Conservation (phyloP, 2,888 invertebrate species). For the Nomada flava region DNA sequence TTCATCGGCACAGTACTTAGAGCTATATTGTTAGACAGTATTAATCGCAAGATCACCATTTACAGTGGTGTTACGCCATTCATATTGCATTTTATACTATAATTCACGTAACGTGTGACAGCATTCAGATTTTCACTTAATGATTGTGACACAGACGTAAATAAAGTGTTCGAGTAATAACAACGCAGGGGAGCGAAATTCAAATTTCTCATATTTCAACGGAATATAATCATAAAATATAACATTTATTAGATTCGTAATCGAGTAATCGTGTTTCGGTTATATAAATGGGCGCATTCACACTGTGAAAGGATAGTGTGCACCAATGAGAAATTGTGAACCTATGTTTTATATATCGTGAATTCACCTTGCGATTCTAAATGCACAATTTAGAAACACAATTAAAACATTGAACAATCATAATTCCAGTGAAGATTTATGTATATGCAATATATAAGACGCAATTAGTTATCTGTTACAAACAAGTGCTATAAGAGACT, state of each 20-base stretch:
- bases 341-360: background rate
- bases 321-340: constrained; percentile 15
- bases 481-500: background rate
- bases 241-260: background rate
- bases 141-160: background rate
- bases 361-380: constrained; percentile 10
- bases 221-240: constrained; percentile 29
- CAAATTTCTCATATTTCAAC: constrained; percentile 29
- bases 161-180: background rate
- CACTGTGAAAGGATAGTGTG: background rate
- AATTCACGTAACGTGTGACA: background rate
- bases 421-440: background rate
- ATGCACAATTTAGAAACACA: background rate
- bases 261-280: background rate
- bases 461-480: constrained; percentile 5
- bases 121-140: background rate
- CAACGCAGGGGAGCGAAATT: constrained; percentile 3
- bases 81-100: background rate
- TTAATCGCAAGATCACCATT: background rate
- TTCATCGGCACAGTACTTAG: background rate
- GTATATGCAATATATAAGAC: background rate
- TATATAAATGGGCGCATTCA: constrained; percentile 27
- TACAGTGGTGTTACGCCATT: background rate
- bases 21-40: background rate
- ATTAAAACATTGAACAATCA: background rate